phyloP scores from a whole-genome alignment of 2,888 invertebrate genomes.

The Hydrotaea cyrtoneurina region DNA sequence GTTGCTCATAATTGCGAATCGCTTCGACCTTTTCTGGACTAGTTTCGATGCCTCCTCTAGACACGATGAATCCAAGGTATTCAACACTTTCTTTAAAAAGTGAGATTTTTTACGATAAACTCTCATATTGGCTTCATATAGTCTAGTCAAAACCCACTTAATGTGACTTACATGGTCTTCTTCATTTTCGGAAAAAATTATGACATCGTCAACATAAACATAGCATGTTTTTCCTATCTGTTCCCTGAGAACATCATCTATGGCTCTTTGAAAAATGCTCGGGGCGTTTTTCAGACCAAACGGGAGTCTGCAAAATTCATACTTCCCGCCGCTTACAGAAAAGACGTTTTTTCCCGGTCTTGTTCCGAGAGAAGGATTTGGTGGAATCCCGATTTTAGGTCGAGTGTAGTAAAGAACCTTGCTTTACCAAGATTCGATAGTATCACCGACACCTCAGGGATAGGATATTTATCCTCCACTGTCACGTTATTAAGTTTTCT shows the following conservation, averaged over 20 bases:
- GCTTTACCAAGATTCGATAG: slow-evolving; percentile 37
- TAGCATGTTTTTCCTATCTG: slow-evolving; percentile 49
- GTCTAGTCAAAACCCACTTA: slow-evolving; percentile 42
- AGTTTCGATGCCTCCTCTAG: neutral
- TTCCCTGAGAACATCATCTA: slow-evolving; percentile 44
- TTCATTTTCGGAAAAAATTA: slow-evolving; percentile 43
- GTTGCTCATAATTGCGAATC: slow-evolving; percentile 18
- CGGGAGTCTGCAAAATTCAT: slow-evolving; percentile 60
- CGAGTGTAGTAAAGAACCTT: slow-evolving; percentile 37
- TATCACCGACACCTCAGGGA: slow-evolving; percentile 8
- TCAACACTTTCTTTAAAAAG: slow-evolving; percentile 20
- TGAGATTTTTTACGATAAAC: slow-evolving; percentile 15
- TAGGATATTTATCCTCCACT: slow-evolving; percentile 35
- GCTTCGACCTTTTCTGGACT: slow-evolving; percentile 11
- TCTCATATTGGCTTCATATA: slow-evolving; percentile 57
- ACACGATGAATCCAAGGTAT: slow-evolving; percentile 20
- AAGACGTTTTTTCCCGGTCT: slow-evolving; percentile 23
- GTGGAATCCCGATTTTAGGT: slow-evolving; percentile 36
- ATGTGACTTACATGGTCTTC: slow-evolving; percentile 47
- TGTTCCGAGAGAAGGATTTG: slow-evolving; percentile 9
- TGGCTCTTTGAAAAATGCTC: slow-evolving; percentile 48
- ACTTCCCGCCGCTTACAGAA: slow-evolving; percentile 50
- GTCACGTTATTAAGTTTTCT: slow-evolving; percentile 29
- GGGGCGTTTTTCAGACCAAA: slow-evolving; percentile 53
- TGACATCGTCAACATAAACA: slow-evolving; percentile 54